phyloP scores from a whole-genome alignment of 2,113 vertebrate species.

The Pipa parva region DNA sequence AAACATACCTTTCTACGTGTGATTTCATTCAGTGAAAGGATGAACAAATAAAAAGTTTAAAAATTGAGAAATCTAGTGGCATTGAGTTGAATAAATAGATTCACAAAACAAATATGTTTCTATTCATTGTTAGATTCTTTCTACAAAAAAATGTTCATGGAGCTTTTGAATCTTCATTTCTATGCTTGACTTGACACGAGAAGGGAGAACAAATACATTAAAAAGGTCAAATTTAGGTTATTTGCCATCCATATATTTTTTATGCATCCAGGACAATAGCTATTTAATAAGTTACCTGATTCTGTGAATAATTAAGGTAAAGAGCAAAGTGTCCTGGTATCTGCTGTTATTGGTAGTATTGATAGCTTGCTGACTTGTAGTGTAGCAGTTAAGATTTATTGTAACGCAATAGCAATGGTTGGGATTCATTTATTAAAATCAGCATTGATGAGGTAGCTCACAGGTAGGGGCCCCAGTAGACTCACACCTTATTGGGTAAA shows the following conservation, averaged over 20 bases:
- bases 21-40: conserved; percentile 1
- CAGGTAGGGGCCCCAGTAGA: no score
- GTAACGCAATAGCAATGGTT: no score
- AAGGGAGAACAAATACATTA: not conserved
- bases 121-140: conserved; percentile 19
- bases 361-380: no score
- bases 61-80: conserved; percentile 1
- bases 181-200: not conserved
- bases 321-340: no score
- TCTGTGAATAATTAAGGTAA: no score
- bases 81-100: conserved; percentile 12
- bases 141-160: not conserved
- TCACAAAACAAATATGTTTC: not conserved
- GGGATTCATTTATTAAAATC: no score
- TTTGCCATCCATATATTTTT: not conserved
- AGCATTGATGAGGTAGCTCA: no score
- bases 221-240: not conserved
- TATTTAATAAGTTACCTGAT: no score
- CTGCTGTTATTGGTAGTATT: no score
- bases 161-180: not conserved
- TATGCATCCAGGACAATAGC: no score
- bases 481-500: no score
- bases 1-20: conserved; percentile 4
- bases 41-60: conserved; percentile 6
- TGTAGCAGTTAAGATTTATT: no score